Percentiles rank a stretch among this genome's conserved stretches.
Evolutionary conservation across 2,888 invertebrate species (phyloP).

Genomic region (Lasioglossum figueresi): DNA sequence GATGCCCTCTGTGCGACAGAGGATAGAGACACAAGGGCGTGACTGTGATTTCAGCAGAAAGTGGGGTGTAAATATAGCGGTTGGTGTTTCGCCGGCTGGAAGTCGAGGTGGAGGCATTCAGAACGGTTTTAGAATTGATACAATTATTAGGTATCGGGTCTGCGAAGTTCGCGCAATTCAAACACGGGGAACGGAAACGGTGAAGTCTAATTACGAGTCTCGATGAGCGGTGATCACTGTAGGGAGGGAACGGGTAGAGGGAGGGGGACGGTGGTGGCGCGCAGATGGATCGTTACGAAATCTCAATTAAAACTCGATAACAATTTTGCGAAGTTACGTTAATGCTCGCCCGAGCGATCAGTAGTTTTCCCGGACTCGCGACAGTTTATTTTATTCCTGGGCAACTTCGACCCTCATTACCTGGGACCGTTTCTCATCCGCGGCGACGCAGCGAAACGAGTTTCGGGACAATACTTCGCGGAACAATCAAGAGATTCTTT

Average conservation of each 20-base stretch:
- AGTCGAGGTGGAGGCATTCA: conserved; percentile 9
- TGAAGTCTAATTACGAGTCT: conserved; percentile 44
- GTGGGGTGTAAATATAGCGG: background rate
- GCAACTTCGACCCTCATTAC: conserved; percentile 61
- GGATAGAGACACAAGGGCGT: background rate
- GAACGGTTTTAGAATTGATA: background rate
- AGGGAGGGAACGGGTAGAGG: too few relatives aligned
- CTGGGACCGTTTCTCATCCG: conserved; percentile 62
- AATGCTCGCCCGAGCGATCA: conserved; percentile 48
- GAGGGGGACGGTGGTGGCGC: background rate
- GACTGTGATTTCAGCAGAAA: background rate
- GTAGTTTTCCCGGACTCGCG: conserved; percentile 48
- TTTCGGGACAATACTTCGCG: conserved; percentile 64
- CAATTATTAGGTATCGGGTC: conserved; percentile 1
- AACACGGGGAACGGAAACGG: conserved; percentile 5
- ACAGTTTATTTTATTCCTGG: conserved; percentile 60
- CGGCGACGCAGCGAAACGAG: conserved; percentile 58
- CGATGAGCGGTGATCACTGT: conserved; percentile 24
- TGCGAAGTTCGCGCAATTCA: conserved; percentile 17
- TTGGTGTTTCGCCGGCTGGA: background rate
- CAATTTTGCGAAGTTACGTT: conserved; percentile 55
- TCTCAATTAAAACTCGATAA: conserved; percentile 61
- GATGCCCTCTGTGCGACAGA: background rate
- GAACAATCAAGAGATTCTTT: conserved; percentile 63
- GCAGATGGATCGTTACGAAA: conserved; percentile 45